Conservation (phyloP, 2,888 invertebrate genomes). For the Andrena trimmerana region DNA sequence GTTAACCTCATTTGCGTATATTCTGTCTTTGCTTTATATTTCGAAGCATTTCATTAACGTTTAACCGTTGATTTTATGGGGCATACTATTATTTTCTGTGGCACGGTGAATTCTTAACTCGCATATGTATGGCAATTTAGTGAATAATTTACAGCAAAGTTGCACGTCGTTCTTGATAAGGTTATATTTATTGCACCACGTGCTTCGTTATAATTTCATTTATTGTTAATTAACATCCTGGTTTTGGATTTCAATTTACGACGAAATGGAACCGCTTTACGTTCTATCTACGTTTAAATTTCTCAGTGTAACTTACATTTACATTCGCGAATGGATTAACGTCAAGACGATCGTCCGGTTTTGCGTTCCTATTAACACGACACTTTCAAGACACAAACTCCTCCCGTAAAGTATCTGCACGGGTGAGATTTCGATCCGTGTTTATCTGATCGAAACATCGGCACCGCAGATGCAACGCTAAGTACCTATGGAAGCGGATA, state of each 20-base stretch:
- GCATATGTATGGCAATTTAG: background rate
- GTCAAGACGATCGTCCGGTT: background rate
- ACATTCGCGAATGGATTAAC: background rate
- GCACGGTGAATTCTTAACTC: slow-evolving; percentile 11
- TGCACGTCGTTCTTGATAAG: background rate
- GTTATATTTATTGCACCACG: slow-evolving; percentile 23
- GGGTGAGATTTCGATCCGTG: slow-evolving; percentile 31
- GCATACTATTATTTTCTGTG: background rate
- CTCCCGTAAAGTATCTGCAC: slow-evolving; percentile 13
- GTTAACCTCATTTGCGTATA: background rate
- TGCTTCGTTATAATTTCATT: slow-evolving; percentile 6
- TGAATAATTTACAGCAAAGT: slow-evolving; percentile 24
- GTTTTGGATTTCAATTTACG: background rate
- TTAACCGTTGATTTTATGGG: slow-evolving; percentile 38
- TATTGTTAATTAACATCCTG: slow-evolving; percentile 14
- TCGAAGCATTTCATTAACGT: slow-evolving; percentile 5
- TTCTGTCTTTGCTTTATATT: background rate
- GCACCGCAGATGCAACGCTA: slow-evolving; percentile 92
- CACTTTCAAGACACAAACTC: slow-evolving; percentile 5
- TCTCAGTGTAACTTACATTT: background rate
- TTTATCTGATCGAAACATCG: slow-evolving; percentile 42
- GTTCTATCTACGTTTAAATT: background rate
- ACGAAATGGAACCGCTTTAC: background rate
- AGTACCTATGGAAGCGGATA: slow-evolving; percentile 97
- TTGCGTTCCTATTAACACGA: background rate